Base-by-base conservation (phyloP, 1,140 invertebrate genomes). In the Spodoptera litura region DNA sequence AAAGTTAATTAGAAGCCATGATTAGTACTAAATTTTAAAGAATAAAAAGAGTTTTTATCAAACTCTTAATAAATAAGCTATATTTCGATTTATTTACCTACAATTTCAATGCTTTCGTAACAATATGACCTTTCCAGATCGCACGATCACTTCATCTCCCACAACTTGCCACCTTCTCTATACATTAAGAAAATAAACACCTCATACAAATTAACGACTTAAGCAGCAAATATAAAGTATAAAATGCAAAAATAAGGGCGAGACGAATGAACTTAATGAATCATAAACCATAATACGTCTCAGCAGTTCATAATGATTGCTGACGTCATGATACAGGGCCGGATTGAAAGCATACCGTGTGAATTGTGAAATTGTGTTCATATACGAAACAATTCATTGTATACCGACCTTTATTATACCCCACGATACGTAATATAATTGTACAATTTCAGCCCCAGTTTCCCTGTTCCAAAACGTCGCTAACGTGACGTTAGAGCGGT, bases 351-450 rank as follows among this genome's bases (percentile, higher is more conserved):
- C 64, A 51, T 25, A 51, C 49, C 15, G 49, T 49, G n/a, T 11
- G 13, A 38, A 38, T 11, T 38, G 27, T 27, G 38, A 44, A 44
- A 44, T 10, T 44, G 38, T 44, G 38, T 44, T 44, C 53, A 25
- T 51, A 35, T 52, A 55, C 25, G 6, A 15, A 38, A 56, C 68
- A 35, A 56, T 71, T 20, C 68, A 56, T 53, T 53, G 8, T 56
- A 56, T 35, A 55, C 52, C 9, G 56, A 38, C 52, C 52, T 11
- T 56, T 56, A 56, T 56, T 55, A 35, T 31, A 71, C 27, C 9
- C n/a, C 10, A 71, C n/a, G 20, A 64, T 52, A 68, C 64, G 64
- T 52, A 68, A 68, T 64, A 38, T 44, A 68, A 52, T 52, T 52
- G 27, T 25, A 71, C n/a, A 56, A 56, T 56, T 71, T 52, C 31